Percentiles rank a stretch among this genome's conserved stretches.
Evolutionary conservation across 53 echinoderm and acorn worm species (phyloP).

Genomic region (Luidia sarsii): DNA sequence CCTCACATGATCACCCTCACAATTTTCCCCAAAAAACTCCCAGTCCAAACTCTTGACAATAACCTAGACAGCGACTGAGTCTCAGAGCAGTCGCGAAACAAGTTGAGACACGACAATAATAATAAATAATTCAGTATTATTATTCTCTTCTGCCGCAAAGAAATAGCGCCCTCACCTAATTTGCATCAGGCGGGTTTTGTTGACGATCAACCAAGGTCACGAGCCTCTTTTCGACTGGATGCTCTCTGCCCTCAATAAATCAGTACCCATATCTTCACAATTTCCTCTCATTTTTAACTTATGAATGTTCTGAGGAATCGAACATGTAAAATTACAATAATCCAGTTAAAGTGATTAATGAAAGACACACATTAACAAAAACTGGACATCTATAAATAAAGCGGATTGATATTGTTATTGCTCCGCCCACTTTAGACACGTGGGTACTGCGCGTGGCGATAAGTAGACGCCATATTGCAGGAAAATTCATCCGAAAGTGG

Average conservation of each 20-base stretch:
- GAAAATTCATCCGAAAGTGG: neutral
- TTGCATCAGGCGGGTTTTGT: conserved; percentile 37
- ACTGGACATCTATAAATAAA: conserved; percentile 5
- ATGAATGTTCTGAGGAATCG: too few species aligned
- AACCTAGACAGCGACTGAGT: too few species aligned
- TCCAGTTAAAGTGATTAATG: neutral
- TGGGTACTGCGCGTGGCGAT: conserved; percentile 66
- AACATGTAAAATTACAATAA: neutral
- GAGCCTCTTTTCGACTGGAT: conserved; percentile 8
- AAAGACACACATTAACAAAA: neutral
- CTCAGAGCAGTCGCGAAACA: too few species aligned
- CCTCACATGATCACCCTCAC: too few species aligned
- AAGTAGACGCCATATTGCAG: conserved; percentile 64
- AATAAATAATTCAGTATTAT: too few species aligned
- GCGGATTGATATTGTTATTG: conserved; percentile 49
- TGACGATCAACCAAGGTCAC: too few species aligned
- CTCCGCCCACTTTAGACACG: conserved; percentile 64
- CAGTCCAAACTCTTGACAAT: too few species aligned
- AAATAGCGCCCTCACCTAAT: conserved; percentile 33
- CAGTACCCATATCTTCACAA: neutral
- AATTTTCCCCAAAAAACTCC: too few species aligned
- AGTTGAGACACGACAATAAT: too few species aligned
- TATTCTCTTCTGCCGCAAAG: too few species aligned
- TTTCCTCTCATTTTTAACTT: too few species aligned
- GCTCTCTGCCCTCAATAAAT: conserved; percentile 19